phyloP scores from a whole-genome alignment of 37 sponge, comb jelly and placozoan genomes.

The Spongia lamella region DNA sequence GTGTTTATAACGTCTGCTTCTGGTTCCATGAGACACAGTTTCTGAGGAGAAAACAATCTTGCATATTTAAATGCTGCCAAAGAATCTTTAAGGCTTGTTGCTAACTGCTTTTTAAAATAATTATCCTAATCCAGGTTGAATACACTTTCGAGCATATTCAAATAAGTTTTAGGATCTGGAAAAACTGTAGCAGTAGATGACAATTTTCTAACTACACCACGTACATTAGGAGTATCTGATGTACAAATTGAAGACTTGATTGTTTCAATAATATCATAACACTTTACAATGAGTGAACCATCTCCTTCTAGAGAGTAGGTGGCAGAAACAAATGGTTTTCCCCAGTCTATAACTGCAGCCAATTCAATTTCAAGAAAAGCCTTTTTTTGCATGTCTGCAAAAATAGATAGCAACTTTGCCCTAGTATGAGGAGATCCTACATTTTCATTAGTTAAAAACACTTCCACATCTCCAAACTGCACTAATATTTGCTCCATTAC shows the following conservation, averaged over 20 bases:
- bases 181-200: background rate
- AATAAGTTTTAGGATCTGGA: background rate
- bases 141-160: conserved; percentile 19
- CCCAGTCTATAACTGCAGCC: conserved; percentile 1
- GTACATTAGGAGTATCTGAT: too few relatives aligned
- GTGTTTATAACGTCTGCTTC: conserved; percentile 1
- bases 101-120: conserved; percentile 13
- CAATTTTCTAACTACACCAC: too few relatives aligned
- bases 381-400: background rate
- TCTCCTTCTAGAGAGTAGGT: background rate
- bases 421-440: background rate
- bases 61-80: conserved; percentile 29
- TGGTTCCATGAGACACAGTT: conserved; percentile 5
- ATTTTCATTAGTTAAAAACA: background rate
- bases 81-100: background rate
- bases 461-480: background rate
- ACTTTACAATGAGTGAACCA: background rate
- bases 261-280: too few relatives aligned
- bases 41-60: conserved; percentile 13
- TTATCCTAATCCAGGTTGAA: conserved; percentile 5
- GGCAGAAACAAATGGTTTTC: background rate
- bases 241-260: too few relatives aligned
- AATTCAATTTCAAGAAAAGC: conserved; percentile 5
- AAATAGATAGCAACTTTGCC: background rate
- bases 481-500: background rate